Conservation (phyloP, 1,140 invertebrate species). For the Halyomorpha halys region DNA sequence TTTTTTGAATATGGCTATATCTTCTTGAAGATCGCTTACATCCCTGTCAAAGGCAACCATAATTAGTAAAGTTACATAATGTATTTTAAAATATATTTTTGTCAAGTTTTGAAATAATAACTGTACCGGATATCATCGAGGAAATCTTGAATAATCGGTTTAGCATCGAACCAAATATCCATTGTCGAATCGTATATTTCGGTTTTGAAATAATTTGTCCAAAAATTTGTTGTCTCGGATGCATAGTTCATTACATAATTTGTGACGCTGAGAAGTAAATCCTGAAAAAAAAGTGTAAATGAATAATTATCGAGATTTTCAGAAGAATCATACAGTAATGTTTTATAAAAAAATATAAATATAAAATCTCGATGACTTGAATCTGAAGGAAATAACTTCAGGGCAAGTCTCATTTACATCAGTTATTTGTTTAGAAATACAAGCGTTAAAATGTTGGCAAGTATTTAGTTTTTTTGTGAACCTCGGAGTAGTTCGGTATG, state of each 20-base stretch:
- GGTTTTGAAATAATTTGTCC: conserved; percentile 50
- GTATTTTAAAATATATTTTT: neutral
- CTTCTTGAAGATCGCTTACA: conserved; percentile 55
- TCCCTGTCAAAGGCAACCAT: conserved; percentile 33
- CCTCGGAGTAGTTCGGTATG: no score
- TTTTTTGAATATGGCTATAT: conserved; percentile 53
- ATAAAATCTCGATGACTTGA: no score
- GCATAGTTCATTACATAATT: conserved; percentile 43
- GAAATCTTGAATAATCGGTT: conserved; percentile 53
- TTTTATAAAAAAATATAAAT: no score
- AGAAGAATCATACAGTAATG: no score
- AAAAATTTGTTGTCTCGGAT: conserved; percentile 49
- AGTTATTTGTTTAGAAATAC: no score
- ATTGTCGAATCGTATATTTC: conserved; percentile 52
- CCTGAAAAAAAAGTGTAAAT: conserved; percentile 36
- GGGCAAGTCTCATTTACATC: no score
- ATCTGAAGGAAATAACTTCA: no score
- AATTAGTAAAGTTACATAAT: neutral
- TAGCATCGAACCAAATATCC: conserved; percentile 64
- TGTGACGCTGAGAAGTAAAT: conserved; percentile 37
- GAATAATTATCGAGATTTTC: no score
- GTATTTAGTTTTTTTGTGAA: no score
- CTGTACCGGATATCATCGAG: conserved; percentile 55
- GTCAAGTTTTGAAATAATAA: conserved; percentile 18
- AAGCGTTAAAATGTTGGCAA: no score